Base-by-base conservation (phyloP, 2,797 vertebrate genomes). In the Hoplostethus atlanticus region DNA sequence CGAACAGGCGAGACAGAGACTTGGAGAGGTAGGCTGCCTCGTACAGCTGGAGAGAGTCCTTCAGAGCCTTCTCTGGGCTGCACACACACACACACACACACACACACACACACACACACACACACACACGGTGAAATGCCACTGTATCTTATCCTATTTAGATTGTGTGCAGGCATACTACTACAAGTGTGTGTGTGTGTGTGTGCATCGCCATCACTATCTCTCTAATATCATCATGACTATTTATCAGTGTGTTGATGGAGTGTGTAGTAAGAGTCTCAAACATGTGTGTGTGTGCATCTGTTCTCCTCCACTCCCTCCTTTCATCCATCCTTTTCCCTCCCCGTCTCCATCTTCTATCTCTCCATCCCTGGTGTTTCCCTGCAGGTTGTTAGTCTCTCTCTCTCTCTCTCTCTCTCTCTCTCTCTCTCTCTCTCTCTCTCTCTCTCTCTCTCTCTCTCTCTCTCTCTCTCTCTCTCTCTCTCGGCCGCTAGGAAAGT, bases 21-120 rank as follows among this genome's bases (percentile, higher is more conserved):
- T 98, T 99, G 80, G 97, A 98, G 17, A 99, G 94, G 88, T 99
- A 99, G n/a, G 97, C 97, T 10, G 97, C 95, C 91, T 99, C 97
- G 30, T 96, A 99, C 0, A 93, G 93, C 91, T 96, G 96, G 36
- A 99, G 93, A 2, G 96, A 98, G 77, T 93, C 94, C 91, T 98
- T 99, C 84, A 99, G 93, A 47, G 96, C 95, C 73, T 96, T 97
- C 91, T 99, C 98, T 73, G 96, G 96, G 85, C 98, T 99, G 71
- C 11, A 71, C 34, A 67, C 21, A 52, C 17, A 9, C 1, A 34
- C 17, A 53, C 7, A 60, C 34, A 61, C 13, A 34, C 7, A 61
- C n/a, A 6, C 17, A 64, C 10, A 64, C 30, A 62, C 3, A 54
- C 47, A 42, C 6, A 56, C 4, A 61, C n/a, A 11, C 34, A 64